Conservation (phyloP, 2,888 invertebrate species). For the Philonicus albiceps region DNA sequence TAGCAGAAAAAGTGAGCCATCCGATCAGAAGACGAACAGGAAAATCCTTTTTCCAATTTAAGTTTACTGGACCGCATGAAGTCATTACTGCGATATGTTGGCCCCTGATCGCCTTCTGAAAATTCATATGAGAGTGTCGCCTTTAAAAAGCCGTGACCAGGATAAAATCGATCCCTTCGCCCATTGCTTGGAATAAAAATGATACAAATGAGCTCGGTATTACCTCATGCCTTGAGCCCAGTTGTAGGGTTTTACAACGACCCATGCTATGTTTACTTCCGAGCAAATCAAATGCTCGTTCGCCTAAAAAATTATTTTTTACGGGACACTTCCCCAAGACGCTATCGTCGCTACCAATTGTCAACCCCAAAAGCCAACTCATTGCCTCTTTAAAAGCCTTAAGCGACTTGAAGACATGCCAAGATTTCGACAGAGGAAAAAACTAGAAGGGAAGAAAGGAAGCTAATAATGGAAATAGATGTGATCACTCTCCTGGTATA, state of each 20-base stretch:
- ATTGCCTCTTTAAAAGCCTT: neutral
- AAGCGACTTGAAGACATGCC: neutral
- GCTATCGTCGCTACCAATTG: neutral
- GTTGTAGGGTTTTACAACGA: neutral
- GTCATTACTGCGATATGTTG: neutral
- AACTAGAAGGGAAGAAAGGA: neutral
- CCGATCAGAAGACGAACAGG: neutral
- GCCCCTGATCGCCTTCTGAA: neutral
- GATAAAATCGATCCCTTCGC: neutral
- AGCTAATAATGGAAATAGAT: neutral
- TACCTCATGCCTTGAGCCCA: neutral
- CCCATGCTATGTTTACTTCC: neutral
- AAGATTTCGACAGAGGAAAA: neutral
- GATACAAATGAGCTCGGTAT: neutral
- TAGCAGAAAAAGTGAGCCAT: neutral
- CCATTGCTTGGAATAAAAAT: neutral
- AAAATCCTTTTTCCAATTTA: neutral
- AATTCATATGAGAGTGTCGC: neutral
- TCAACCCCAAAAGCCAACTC: neutral
- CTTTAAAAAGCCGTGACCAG: neutral
- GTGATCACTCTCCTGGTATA: neutral
- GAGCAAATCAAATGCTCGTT: neutral
- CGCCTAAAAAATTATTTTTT: slow-evolving; percentile 29
- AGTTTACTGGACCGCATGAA: slow-evolving; percentile 4
- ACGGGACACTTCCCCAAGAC: slow-evolving; percentile 5